These are phyloP conservation scores for Hyperoplus immaculatus DNA, from an alignment of 2,797 vertebrate species.

Conservation along the genomic window DNA sequence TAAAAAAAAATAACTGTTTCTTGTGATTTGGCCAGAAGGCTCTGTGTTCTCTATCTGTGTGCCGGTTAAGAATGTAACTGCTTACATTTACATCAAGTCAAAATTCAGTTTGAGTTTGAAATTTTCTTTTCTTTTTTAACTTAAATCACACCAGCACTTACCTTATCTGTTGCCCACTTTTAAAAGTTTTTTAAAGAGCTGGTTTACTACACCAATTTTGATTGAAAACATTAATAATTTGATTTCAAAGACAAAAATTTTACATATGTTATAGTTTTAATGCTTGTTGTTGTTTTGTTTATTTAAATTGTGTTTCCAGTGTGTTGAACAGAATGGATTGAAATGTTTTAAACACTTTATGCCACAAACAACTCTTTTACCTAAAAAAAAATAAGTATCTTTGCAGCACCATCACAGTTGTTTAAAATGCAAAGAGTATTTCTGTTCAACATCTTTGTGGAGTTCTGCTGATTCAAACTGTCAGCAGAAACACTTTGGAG, in stretches of 20 bases:
- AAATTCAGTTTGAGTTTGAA: background rate
- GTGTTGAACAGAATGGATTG: background rate
- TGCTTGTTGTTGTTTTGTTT: background rate
- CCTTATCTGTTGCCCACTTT: background rate
- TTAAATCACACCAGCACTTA: background rate
- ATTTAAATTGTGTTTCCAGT: background rate
- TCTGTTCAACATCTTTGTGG: background rate
- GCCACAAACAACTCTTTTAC: background rate
- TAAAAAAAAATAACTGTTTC: conserved; percentile 89
- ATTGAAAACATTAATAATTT: background rate
- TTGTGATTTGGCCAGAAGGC: conserved; percentile 85
- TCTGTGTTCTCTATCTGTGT: conserved; percentile 31
- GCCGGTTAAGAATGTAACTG: background rate
- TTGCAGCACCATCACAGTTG: background rate
- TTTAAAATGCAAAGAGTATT: background rate
- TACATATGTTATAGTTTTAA: background rate
- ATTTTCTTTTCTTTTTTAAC: background rate
- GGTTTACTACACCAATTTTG: background rate
- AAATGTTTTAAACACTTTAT: background rate
- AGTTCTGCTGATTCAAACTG: background rate
- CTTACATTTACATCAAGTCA: background rate
- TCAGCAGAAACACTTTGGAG: background rate
- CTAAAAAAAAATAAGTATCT: background rate
- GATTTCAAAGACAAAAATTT: background rate
- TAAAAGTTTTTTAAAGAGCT: background rate